Conservation (phyloP, 2,797 vertebrate species). For the Halcyon chelicuti region DNA sequence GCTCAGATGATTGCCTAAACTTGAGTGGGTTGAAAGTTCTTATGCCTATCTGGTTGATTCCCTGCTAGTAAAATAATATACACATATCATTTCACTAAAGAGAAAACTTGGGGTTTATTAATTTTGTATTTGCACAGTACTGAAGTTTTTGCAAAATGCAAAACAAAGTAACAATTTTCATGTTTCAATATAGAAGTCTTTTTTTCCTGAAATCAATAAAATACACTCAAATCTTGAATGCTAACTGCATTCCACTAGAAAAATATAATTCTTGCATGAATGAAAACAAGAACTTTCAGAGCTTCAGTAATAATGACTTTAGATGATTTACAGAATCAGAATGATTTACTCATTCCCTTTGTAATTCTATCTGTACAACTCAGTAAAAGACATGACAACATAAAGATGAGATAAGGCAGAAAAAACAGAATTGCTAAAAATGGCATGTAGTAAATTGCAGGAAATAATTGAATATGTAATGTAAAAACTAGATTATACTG, state of each 20-base stretch:
- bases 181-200: background rate
- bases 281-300: background rate
- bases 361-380: background rate
- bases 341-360: background rate
- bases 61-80: background rate
- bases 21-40: background rate
- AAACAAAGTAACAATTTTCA: background rate
- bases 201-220: background rate
- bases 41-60: background rate
- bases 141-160: background rate
- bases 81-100: background rate
- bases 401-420: background rate
- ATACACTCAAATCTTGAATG: background rate
- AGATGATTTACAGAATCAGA: background rate
- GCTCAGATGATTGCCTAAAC: background rate
- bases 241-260: background rate
- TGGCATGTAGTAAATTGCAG: background rate
- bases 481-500: background rate
- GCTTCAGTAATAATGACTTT: background rate
- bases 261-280: background rate
- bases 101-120: accelerated
- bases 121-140: background rate
- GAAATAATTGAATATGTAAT: background rate
- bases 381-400: background rate
- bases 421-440: background rate